phyloP scores from a whole-genome alignment of 2,888 invertebrate species.

The Watsonalla cultraria region DNA sequence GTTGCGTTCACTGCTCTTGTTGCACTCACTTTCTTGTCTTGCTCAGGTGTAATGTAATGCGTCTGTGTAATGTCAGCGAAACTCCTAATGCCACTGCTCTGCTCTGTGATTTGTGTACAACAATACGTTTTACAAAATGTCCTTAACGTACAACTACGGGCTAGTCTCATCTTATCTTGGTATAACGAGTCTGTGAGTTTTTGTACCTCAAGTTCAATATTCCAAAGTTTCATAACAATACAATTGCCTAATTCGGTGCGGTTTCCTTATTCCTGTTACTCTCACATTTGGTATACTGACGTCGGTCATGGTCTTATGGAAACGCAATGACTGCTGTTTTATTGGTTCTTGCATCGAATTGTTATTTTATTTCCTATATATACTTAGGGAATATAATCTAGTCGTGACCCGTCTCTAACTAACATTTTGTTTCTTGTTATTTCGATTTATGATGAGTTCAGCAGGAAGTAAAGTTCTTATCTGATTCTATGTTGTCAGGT shows the following conservation, averaged over 20 bases:
- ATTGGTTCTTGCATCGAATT: no score
- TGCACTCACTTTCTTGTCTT: constrained; percentile 75
- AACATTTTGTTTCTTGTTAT: no score
- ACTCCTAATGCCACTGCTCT: constrained; percentile 31
- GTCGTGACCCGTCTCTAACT: no score
- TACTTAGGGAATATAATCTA: no score
- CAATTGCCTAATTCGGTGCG: background rate
- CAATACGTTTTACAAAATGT: constrained; percentile 6
- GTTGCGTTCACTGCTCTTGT: constrained; percentile 67
- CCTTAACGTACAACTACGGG: background rate
- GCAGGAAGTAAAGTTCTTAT: background rate
- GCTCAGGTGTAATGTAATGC: constrained; percentile 68
- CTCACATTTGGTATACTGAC: background rate
- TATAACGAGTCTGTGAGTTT: background rate
- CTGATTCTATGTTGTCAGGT: background rate
- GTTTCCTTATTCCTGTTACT: background rate
- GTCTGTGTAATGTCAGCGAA: constrained; percentile 51
- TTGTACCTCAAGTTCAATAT: background rate
- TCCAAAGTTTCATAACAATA: background rate
- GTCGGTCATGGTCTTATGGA: background rate
- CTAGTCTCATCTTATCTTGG: background rate
- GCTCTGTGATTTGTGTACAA: constrained; percentile 35
- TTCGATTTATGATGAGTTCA: background rate
- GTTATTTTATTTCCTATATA: no score
- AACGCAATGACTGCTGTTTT: no score